Conservation (phyloP, 2,113 vertebrate species). For the Castor canadensis region DNA sequence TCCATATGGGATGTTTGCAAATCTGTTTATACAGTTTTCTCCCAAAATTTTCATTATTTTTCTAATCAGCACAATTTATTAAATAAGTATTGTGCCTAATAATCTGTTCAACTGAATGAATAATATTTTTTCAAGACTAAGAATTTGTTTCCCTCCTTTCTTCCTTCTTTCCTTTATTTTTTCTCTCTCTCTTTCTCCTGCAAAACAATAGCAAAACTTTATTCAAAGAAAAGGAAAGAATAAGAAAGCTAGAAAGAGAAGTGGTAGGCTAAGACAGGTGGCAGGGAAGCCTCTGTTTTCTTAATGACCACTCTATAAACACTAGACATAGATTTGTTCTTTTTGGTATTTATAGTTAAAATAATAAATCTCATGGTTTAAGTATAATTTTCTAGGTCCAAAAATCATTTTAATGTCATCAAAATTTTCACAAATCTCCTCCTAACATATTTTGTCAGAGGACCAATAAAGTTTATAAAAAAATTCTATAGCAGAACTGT, state of each 20-base stretch:
- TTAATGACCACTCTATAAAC: not conserved
- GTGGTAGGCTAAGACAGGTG: no score
- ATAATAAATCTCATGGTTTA: not conserved
- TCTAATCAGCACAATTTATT: not conserved
- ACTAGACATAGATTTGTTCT: not conserved
- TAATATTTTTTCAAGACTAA: not conserved
- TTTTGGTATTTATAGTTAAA: constrained; percentile 27
- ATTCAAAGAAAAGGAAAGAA: no score
- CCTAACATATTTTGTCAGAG: not conserved
- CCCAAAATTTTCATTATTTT: not conserved
- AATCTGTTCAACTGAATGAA: not conserved
- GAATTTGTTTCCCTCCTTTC: no score
- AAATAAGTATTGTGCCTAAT: not conserved
- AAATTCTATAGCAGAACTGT: not conserved
- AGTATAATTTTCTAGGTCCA: not conserved
- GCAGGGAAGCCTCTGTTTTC: no score
- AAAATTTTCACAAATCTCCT: not conserved
- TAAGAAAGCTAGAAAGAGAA: no score
- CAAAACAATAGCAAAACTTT: no score
- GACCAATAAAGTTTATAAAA: not conserved
- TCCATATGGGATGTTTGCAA: not conserved
- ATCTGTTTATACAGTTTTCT: not conserved
- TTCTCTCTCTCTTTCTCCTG: no score
- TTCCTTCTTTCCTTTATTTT: no score
- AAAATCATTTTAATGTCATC: not conserved